These are phyloP conservation scores for Aurelia coerulea DNA, from an alignment of 30 jellyfish, hydroid and myxozoan genomes.

Conservation along the genomic window DNA sequence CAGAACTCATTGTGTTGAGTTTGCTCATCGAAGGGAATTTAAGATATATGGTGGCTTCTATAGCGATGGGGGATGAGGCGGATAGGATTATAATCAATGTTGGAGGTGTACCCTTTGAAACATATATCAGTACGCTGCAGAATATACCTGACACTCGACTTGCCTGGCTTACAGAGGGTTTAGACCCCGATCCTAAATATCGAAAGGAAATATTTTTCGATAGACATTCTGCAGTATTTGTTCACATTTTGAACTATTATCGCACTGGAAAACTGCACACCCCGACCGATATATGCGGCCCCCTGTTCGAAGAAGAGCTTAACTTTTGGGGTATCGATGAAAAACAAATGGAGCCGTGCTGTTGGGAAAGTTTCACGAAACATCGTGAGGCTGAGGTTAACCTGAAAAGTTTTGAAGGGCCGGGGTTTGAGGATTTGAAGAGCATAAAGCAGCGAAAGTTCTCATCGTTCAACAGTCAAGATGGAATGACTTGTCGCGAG, in stretches of 20 bases:
- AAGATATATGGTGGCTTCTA: background rate
- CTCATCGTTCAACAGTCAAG: slow-evolving; percentile 55
- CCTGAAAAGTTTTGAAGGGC: slow-evolving; percentile 92
- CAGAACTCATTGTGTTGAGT: background rate
- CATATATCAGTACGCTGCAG: slow-evolving; percentile 91
- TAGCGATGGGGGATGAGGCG: slow-evolving; percentile 76
- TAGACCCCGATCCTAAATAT: slow-evolving; percentile 62
- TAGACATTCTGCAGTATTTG: slow-evolving; percentile 98
- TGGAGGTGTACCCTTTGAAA: slow-evolving; percentile 90
- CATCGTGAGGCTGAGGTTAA: slow-evolving; percentile 98
- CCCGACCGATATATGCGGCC: slow-evolving; percentile 97
- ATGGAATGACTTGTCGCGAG: slow-evolving; percentile 53
- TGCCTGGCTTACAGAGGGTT: slow-evolving; percentile 94
- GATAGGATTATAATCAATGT: slow-evolving; percentile 81
- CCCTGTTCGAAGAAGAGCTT: slow-evolving; percentile 94
- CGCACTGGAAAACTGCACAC: slow-evolving; percentile 97
- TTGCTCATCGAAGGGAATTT: no score
- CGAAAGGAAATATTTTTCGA: slow-evolving; percentile 88
- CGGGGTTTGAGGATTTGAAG: slow-evolving; percentile 93
- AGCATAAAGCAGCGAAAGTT: slow-evolving; percentile 45
- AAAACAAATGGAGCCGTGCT: slow-evolving; percentile 99
- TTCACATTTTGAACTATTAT: slow-evolving; percentile 89
- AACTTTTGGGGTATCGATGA: slow-evolving; percentile 99
- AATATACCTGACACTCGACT: slow-evolving; percentile 93
- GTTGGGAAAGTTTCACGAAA: slow-evolving; percentile 96